Evolutionary conservation across 2,113 vertebrate genomes (phyloP), one percentile per base, ranked within the genome.

Genomic region (Oreotragus oreotragus): DNA sequence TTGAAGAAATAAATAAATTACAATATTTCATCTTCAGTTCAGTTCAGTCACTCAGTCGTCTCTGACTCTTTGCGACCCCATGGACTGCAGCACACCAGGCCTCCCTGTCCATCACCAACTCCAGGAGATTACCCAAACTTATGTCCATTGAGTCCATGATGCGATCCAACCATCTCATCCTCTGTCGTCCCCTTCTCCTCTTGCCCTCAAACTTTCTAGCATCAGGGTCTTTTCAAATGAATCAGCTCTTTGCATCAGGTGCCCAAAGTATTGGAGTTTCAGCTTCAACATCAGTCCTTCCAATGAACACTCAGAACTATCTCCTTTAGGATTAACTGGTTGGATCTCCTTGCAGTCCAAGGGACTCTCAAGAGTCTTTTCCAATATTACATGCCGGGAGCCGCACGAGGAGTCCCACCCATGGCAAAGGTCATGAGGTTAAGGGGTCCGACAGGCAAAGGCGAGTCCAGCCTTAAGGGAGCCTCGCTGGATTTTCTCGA

Each of bases 221-320:
- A 70, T 70, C n/a, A 70, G 17, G 4, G 17, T 70, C 64, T 70
- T 70, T 70, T 36, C 17, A 5, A 70, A 11, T 70, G 17, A 70
- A 2, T 70, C 64, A 36, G 2, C n/a, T 70, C 64, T 70, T 70
- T 0, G 0, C 0, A 11, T 70, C 17, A 70, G n/a, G 19, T 21
- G 4, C 1, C 17, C 64, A 21, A 70, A 70, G 64, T 70, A 36
- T 21, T 70, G 64, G 64, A 21, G 17, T 11, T 70, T 70, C 9
- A 70, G n/a, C 17, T 70, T 70, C n/a, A 70, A 21, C n/a, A 36
- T 70, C 17, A 36, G 17, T 36, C 9, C 33, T 70, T 70, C 64
- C n/a, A 36, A 36, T 21, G 64, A 66, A 36, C n/a, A 66, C 9
- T 21, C 64, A 36, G n/a, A 2, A 21, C 64, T 70, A 70, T 36